Conservation (phyloP, 2,888 invertebrate genomes). For the Ctenicera cuprea region DNA sequence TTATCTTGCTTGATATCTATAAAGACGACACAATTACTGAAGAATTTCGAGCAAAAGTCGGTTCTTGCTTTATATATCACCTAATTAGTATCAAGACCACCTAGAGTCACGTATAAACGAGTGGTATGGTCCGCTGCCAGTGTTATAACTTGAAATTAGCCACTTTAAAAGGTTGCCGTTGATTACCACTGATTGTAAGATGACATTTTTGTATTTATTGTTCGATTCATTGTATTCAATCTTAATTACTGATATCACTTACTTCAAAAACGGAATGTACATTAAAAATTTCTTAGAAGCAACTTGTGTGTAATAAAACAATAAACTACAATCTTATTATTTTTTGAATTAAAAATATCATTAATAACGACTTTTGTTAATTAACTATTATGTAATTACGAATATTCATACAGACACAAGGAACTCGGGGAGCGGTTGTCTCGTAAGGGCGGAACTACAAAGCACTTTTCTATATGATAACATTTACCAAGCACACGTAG, state of each 20-base stretch:
- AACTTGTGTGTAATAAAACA: not conserved
- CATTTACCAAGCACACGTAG: too few species aligned
- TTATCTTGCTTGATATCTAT: constrained; percentile 46
- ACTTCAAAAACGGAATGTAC: not conserved
- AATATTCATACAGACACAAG: too few species aligned
- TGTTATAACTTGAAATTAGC: constrained; percentile 51
- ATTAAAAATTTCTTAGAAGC: not conserved
- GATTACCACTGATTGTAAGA: constrained; percentile 37
- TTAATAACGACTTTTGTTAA: too few species aligned
- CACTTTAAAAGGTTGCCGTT: constrained; percentile 51
- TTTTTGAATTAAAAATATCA: too few species aligned
- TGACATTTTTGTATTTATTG: constrained; percentile 43
- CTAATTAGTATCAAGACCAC: constrained; percentile 60
- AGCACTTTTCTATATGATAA: too few species aligned
- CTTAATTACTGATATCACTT: constrained; percentile 34
- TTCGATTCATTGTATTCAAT: constrained; percentile 21
- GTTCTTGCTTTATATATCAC: constrained; percentile 52
- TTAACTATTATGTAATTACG: too few species aligned
- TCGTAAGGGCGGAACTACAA: too few species aligned
- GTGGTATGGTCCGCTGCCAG: constrained; percentile 36
- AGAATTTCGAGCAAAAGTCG: constrained; percentile 51
- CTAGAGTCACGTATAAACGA: constrained; percentile 48
- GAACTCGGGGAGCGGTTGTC: too few species aligned
- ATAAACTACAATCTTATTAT: too few species aligned
- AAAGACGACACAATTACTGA: constrained; percentile 46